These are phyloP conservation scores for Mus spicilegus DNA, from an alignment of 2,113 vertebrate genomes.

Conservation along the genomic window DNA sequence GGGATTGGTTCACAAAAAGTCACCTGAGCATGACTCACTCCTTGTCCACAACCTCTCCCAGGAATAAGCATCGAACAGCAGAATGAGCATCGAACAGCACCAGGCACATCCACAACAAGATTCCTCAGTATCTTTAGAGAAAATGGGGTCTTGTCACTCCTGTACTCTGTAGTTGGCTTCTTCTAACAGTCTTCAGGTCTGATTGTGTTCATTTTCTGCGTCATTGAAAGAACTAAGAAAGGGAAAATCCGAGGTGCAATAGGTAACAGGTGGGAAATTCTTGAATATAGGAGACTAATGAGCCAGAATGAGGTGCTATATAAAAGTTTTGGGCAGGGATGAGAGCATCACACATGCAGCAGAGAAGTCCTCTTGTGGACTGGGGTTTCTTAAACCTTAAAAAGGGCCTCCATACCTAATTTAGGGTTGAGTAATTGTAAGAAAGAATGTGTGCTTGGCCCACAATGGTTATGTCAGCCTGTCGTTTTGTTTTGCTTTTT, in stretches of 20 bases:
- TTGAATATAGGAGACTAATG: background rate
- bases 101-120: no score
- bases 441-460: background rate
- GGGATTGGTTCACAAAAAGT: no score
- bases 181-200: no score
- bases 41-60: no score
- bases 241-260: background rate
- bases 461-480: background rate
- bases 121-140: background rate
- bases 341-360: background rate
- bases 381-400: background rate
- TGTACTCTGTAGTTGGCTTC: background rate
- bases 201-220: background rate
- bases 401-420: background rate
- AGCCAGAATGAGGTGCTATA: background rate
- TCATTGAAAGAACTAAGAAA: background rate
- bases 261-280: background rate
- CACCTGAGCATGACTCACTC: no score
- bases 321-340: background rate
- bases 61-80: no score
- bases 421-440: background rate
- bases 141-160: background rate
- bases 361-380: background rate
- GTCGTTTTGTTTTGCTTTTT: background rate
- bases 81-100: no score